Evolutionary conservation across 2,113 vertebrate genomes (phyloP), one percentile per base, ranked within the genome.

Genomic region (Hippocampus abdominalis): DNA sequence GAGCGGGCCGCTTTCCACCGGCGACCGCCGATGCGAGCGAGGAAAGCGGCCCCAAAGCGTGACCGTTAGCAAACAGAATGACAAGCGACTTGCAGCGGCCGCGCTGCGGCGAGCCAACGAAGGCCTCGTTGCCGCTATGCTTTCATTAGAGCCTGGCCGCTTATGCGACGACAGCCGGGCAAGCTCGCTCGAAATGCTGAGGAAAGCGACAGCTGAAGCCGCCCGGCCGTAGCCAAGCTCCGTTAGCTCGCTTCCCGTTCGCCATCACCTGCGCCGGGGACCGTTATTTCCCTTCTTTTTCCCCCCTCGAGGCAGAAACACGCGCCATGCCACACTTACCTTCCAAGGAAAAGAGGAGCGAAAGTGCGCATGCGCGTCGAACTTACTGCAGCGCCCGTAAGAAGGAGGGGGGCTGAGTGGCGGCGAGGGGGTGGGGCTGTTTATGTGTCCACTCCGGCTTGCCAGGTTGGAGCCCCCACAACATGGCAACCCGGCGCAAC

Each of bases 281-380:
- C 51, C 44, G 54, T 10, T 61, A 71, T 69, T 77, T n/a, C 53
- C 29, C 21, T 42, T 51, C 74, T 67, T 83, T 85, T 81, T 62
- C 79, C 79, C 49, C 46, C 68, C 76, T 75, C 64, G 73, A 78
- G 89, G 86, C 81, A 89, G 86, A 89, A 87, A 89, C 92, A 86
- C 89, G 88, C 89, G 91, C 89, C 92, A 89, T 90, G 91, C 91
- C 85, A 82, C 88, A 89, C 92, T 92, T 91, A 93, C 93, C 92
- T 92, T 92, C 90, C 91, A 88, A 92, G 90, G 90, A 90, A 93
- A 92, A 93, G 92, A 92, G 90, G 90, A 89, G 81, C 86, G 83
- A 82, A 21, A 87, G 42, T 88, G 90, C 93, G 93, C 94, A 93
- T 11, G 93, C 91, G 93, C 91, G 81, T 71, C 81, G 82, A 89